Percentiles rank a stretch among this genome's conserved stretches.
Evolutionary conservation across 2,113 vertebrate species (phyloP).

Genomic region (Agapornis roseicollis): DNA sequence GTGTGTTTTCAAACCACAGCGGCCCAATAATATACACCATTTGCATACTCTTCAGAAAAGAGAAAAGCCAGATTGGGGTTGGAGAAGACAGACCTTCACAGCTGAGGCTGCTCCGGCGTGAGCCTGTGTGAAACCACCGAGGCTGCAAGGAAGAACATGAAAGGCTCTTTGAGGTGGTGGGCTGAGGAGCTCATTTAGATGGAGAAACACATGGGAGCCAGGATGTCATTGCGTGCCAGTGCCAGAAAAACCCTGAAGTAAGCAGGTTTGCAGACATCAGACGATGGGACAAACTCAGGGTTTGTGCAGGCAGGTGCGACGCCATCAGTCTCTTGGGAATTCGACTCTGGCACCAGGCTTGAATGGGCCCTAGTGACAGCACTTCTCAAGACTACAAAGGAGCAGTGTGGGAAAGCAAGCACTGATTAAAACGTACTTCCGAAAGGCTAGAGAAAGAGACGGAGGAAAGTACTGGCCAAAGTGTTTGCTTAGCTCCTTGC

Average conservation of each 20-base stretch:
- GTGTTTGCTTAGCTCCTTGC: conserved; percentile 54
- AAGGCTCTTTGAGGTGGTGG: not conserved
- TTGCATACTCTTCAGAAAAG: conserved; percentile 21
- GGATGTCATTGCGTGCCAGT: not conserved
- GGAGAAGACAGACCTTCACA: not conserved
- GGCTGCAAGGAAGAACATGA: not conserved
- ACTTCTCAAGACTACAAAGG: conserved; percentile 26
- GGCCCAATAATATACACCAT: conserved; percentile 53
- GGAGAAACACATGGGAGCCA: not conserved
- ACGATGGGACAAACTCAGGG: not conserved
- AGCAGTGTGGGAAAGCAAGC: conserved; percentile 34
- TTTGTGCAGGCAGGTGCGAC: not conserved
- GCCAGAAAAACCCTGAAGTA: not conserved
- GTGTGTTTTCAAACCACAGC: conserved; percentile 48
- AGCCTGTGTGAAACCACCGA: not conserved
- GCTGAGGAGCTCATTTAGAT: not conserved
- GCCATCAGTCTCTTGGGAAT: not conserved
- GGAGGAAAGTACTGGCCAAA: conserved; percentile 18
- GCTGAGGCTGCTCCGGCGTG: not conserved
- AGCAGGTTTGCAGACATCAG: not conserved
- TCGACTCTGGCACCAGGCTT: not conserved
- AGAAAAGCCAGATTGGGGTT: not conserved
- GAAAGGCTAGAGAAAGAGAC: conserved; percentile 12
- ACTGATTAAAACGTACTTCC: conserved; percentile 47
- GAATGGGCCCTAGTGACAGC: not conserved